phyloP scores from a whole-genome alignment of 2,113 vertebrate genomes.

The Mormyrus lacerda region DNA sequence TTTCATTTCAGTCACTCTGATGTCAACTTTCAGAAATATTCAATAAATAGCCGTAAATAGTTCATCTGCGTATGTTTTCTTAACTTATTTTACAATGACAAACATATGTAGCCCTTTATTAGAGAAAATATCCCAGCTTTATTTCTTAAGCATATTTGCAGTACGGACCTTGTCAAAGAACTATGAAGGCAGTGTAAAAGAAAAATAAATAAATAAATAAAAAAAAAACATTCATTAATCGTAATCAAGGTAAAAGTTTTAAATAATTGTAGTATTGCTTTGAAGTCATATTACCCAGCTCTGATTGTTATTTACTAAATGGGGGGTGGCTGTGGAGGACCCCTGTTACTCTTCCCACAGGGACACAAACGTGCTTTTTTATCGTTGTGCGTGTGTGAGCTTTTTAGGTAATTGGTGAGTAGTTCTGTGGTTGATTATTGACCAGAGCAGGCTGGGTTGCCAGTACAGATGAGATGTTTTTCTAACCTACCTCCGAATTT shows the following conservation, averaged over 20 bases:
- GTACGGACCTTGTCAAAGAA: background rate
- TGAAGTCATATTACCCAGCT: background rate
- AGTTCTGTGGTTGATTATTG: background rate
- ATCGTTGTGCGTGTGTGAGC: background rate
- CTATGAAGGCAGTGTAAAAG: background rate
- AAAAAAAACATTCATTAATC: background rate
- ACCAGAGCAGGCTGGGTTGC: background rate
- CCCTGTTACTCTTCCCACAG: background rate
- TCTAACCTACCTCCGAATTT: too few species aligned
- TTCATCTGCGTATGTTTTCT: background rate
- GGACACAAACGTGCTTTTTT: background rate
- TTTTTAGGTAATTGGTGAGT: background rate
- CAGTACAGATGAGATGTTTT: too few species aligned
- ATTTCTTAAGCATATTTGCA: background rate
- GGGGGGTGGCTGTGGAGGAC: background rate
- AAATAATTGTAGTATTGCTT: background rate
- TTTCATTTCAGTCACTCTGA: background rate
- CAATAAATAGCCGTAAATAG: background rate
- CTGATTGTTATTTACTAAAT: background rate
- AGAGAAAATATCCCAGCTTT: background rate
- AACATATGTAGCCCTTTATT: background rate
- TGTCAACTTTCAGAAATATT: background rate
- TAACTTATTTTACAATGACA: background rate
- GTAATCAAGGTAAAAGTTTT: background rate
- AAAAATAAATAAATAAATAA: too few species aligned